Base-by-base conservation (phyloP, 2,113 vertebrate species). In the Sprattus sprattus region DNA sequence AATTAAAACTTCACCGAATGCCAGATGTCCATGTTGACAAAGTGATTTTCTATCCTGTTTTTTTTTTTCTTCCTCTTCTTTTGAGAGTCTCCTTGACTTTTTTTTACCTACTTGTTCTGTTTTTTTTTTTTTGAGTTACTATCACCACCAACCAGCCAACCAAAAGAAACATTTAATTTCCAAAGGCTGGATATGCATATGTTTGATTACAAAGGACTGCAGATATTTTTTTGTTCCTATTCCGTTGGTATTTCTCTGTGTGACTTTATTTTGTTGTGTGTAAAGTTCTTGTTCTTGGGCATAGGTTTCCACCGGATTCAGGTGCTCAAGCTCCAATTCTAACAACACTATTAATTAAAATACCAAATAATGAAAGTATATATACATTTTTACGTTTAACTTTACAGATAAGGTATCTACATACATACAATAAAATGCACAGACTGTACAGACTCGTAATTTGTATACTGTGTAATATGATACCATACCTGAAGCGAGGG, bases 1-100 rank as follows among this genome's bases (percentile, higher is more conserved):
- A 99, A 99, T 99, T 99, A 98, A 97, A 98, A 98, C 97, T 99
- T 97, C 97, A 97, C 97, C 97, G 96, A 98, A 97, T 99, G 97
- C 98, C 98, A 99, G 98, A 99, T 99, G 98, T 98, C 98, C 96
- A 96, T 99, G 97, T 99, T 99, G 97, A 97, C 97, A 97, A 93
- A 94, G 92, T 95, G 87, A 91, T 95, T 95, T 93, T 93, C 91
- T 88, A 83, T 84, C 90, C 92, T 92, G 92, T 86, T 88, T 90
- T 92, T 91, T 93, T 84, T 86, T 87, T 86, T 89, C 82, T 82
- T 81, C 85, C 83, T 87, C 88, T 86, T 91, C 90, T 93, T 93
- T 94, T 93, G 91, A 92, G 93, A 93, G 91, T 94, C 84, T 93
- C 60, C 85, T 89, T 89, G 46, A 84, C 82, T 91, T 90, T 87